Percentiles rank a stretch among this genome's conserved stretches.
Conservation (phyloP, 2,888 invertebrate genomes). For the Tuta absoluta region DNA sequence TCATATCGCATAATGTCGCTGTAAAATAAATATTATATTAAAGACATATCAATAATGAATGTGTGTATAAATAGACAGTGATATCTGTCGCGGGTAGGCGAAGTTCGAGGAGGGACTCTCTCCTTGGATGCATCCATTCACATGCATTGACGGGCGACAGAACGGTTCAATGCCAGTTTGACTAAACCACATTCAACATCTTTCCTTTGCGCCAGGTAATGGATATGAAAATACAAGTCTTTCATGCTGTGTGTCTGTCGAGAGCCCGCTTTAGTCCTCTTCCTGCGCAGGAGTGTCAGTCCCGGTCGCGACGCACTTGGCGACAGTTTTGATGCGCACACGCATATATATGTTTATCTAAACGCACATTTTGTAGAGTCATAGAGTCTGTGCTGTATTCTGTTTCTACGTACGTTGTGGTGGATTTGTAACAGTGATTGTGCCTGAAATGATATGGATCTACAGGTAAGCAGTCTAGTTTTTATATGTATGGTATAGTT, state of each 20-base stretch:
- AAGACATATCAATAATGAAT: slow-evolving; percentile 19
- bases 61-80: slow-evolving; percentile 21
- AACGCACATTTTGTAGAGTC: not conserved
- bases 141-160: not conserved
- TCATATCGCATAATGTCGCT: slow-evolving; percentile 16
- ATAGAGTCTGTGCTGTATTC: not conserved
- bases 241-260: not conserved
- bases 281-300: slow-evolving; percentile 29
- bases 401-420: slow-evolving; percentile 35
- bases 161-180: not conserved
- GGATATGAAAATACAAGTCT: not conserved
- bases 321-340: not conserved
- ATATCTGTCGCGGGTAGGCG: not conserved
- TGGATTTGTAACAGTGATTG: slow-evolving; percentile 47
- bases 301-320: slow-evolving; percentile 23
- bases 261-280: slow-evolving; percentile 6
- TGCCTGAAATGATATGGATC: slow-evolving; percentile 64
- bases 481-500: not conserved
- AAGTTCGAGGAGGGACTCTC: not conserved
- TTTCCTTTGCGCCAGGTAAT: not conserved
- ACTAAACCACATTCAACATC: not conserved
- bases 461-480: slow-evolving; percentile 54
- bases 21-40: slow-evolving; percentile 20
- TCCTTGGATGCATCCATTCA: slow-evolving; percentile 3
- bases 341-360: slow-evolving; percentile 8